A percentile compares a stretch with the other conserved stretches of the same genome.
These are phyloP conservation scores for Cordylochernes scorpioides DNA, from an alignment of 2,888 invertebrate genomes.

Conservation along the genomic window DNA sequence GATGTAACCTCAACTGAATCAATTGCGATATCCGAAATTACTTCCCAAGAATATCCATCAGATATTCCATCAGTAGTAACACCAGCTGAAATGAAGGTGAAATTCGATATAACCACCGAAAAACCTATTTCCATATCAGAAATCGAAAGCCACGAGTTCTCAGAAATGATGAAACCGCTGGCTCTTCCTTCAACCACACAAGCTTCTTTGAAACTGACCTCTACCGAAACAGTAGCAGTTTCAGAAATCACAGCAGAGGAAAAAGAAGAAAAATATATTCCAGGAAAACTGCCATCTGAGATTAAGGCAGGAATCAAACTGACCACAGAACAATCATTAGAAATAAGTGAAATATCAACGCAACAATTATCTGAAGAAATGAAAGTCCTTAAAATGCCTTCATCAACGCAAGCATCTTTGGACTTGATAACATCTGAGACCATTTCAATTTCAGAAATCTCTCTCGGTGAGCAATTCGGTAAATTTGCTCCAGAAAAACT, in stretches of 20 bases:
- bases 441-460: slow-evolving; percentile 9
- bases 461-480: slow-evolving; percentile 8
- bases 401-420: slow-evolving; percentile 4
- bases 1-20: slow-evolving; percentile 10
- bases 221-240: slow-evolving; percentile 8
- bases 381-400: slow-evolving; percentile 5
- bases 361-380: slow-evolving; percentile 8
- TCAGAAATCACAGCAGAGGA: slow-evolving; percentile 8
- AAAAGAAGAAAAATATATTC: slow-evolving; percentile 9
- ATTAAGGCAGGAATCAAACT: slow-evolving; percentile 27
- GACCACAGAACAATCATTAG: slow-evolving; percentile 10
- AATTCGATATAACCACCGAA: slow-evolving; percentile 5
- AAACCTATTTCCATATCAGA: slow-evolving; percentile 12
- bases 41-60: slow-evolving; percentile 6
- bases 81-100: slow-evolving; percentile 5
- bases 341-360: slow-evolving; percentile 12
- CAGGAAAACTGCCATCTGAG: slow-evolving; percentile 19
- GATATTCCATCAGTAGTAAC: slow-evolving; percentile 3
- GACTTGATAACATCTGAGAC: slow-evolving; percentile 9
- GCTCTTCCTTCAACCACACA: slow-evolving; percentile 22
- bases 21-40: slow-evolving; percentile 10
- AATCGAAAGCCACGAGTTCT: slow-evolving; percentile 8
- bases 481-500: slow-evolving; percentile 10
- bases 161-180: slow-evolving; percentile 8
- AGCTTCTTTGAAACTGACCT: slow-evolving; percentile 20